Evolutionary conservation across 2,888 invertebrate species (phyloP), one percentile per base, ranked within the genome.

Genomic region (Nomada goodeniana): DNA sequence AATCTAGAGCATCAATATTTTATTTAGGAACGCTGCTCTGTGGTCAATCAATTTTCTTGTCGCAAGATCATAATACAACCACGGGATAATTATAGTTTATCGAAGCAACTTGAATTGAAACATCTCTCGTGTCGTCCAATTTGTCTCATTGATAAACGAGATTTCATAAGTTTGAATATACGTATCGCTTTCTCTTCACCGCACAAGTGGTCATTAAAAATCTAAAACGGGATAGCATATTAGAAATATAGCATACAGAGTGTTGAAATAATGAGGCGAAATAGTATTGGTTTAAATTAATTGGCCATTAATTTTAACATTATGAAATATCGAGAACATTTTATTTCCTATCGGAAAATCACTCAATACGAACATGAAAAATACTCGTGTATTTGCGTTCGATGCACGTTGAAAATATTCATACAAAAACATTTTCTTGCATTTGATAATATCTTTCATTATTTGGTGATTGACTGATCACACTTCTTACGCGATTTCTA

Each of bases 121-220:
- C 73, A 73, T 64, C n/a, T n/a, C 42, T 50, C 13, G 57, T 42
- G 26, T 20, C 15, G 23, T 50, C 29, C 13, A 13, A 26, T 44
- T 36, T 13, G 18, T 64, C 64, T 26, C 52, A 72, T 52, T 72
- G 64, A 73, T 59, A 64, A 72, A 64, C 73, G 64, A 76, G 64
- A 72, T 72, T 73, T 73, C 64, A 50, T 13, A 26, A 42, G 23
- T 50, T 36, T 20, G 9, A 59, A 47, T 74, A 36, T 36, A 7
- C 36, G n/a, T 42, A 60, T 59, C n/a, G 36, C 52, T 60, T 23
- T 26, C 57, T 42, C 59, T 42, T 23, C 36, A 36, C 23, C 23
- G 23, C 26, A 36, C 50, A 59, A 59, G 36, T 36, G 36, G 36
- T 36, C 36, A 36, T 36, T 36, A 36, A 36, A 36, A 36, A 36